Evolutionary conservation across 1,140 invertebrate genomes (phyloP).

Genomic region (Samia ricini): DNA sequence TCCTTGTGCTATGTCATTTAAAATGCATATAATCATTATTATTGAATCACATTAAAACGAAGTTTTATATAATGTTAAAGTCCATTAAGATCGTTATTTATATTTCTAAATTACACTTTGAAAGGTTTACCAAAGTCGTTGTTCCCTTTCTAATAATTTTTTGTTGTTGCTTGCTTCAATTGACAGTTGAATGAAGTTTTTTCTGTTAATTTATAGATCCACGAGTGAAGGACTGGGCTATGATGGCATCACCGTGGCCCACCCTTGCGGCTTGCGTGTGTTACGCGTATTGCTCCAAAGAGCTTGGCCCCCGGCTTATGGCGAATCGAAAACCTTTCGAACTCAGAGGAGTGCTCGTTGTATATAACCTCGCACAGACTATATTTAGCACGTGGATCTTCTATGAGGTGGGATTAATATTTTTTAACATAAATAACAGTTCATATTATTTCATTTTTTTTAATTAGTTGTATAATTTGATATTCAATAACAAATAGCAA

Average conservation of each 20-base stretch:
- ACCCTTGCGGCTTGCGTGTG: conserved; percentile 90
- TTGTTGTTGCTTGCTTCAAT: neutral
- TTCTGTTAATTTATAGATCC: conserved; percentile 82
- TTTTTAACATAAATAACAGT: conserved; percentile 1
- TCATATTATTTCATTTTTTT: too few species aligned
- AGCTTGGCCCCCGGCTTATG: conserved; percentile 92
- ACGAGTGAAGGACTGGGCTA: conserved; percentile 92
- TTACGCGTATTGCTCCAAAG: conserved; percentile 91
- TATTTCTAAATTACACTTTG: too few species aligned
- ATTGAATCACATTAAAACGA: too few species aligned
- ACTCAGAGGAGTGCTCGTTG: conserved; percentile 87
- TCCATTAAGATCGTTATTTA: too few species aligned
- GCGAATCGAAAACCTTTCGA: conserved; percentile 93
- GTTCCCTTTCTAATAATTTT: neutral
- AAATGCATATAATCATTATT: too few species aligned
- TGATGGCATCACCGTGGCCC: conserved; percentile 94
- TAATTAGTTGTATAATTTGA: too few species aligned
- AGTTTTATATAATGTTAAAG: too few species aligned
- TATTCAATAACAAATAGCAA: too few species aligned
- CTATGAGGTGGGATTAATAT: conserved; percentile 85
- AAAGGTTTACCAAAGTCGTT: too few species aligned
- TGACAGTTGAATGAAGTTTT: neutral
- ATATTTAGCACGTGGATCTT: conserved; percentile 95
- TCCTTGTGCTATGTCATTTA: too few species aligned
- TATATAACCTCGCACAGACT: conserved; percentile 94